Evolutionary conservation across 2,888 invertebrate genomes (phyloP).

Genomic region (Acanthococcus lagerstroemiae): DNA sequence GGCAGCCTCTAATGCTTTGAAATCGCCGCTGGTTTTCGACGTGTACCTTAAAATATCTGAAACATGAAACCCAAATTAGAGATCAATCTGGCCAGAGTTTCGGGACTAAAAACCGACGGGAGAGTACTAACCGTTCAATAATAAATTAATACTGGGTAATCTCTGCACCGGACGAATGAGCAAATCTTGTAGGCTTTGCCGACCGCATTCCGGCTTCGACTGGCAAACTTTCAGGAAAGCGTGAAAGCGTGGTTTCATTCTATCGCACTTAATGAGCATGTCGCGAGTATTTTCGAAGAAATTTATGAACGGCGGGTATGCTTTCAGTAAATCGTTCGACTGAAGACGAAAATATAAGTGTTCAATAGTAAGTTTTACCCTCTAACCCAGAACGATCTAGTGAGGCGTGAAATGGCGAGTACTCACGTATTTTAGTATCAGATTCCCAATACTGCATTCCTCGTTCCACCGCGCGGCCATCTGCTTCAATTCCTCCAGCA

Average conservation of each 20-base stretch:
- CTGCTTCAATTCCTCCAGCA: constrained; percentile 51
- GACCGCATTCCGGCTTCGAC: constrained; percentile 87
- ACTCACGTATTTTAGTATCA: constrained; percentile 68
- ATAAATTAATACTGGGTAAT: constrained; percentile 87
- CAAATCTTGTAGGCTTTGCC: constrained; percentile 89
- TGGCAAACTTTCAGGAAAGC: constrained; percentile 94
- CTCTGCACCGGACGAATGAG: constrained; percentile 96
- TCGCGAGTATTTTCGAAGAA: constrained; percentile 96
- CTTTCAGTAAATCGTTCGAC: constrained; percentile 78
- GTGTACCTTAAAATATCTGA: constrained; percentile 89
- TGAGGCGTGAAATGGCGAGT: neutral
- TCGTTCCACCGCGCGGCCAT: constrained; percentile 75
- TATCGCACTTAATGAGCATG: constrained; percentile 80
- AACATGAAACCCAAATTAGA: constrained; percentile 38
- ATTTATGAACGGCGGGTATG: constrained; percentile 96
- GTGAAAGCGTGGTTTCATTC: constrained; percentile 86
- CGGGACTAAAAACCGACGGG: neutral
- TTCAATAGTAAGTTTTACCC: neutral
- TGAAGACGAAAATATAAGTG: constrained; percentile 37
- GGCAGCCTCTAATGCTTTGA: constrained; percentile 71
- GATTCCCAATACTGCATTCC: constrained; percentile 74
- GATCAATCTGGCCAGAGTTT: neutral
- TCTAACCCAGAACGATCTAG: too few relatives aligned
- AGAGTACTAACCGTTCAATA: constrained; percentile 70
- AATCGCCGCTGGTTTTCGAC: constrained; percentile 75